These are phyloP conservation scores for Halictus rubicundus DNA, from an alignment of 1,140 invertebrate genomes.

Conservation along the genomic window DNA sequence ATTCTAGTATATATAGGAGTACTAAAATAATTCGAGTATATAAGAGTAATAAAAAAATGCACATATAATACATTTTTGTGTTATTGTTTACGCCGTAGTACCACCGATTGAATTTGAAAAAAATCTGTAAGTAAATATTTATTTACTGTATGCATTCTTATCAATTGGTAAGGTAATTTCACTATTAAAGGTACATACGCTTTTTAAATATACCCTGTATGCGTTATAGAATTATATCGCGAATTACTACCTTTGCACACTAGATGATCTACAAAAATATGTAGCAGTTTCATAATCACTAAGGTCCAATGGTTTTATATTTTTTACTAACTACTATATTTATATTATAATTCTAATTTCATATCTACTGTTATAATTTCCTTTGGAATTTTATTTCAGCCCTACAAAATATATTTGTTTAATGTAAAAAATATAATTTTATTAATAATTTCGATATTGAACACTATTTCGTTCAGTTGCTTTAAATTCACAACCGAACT, in stretches of 20 bases:
- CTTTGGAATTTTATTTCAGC: background rate
- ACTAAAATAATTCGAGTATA: no score
- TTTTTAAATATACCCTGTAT: background rate
- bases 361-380: background rate
- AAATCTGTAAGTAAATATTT: background rate
- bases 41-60: no score
- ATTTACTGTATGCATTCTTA: background rate
- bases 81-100: no score
- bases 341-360: background rate
- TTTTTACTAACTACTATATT: background rate
- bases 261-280: conserved; percentile 2
- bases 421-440: conserved; percentile 7
- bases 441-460: conserved; percentile 6
- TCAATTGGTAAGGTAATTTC: background rate
- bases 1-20: no score
- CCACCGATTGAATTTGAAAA: background rate
- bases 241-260: background rate
- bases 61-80: no score
- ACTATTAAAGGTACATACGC: background rate
- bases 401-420: background rate
- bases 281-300: background rate
- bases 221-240: background rate
- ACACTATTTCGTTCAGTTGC: background rate
- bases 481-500: background rate
- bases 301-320: background rate